These are phyloP conservation scores for Pristionchus japonicus DNA, from an alignment of 2,888 invertebrate species.

Conservation along the genomic window DNA sequence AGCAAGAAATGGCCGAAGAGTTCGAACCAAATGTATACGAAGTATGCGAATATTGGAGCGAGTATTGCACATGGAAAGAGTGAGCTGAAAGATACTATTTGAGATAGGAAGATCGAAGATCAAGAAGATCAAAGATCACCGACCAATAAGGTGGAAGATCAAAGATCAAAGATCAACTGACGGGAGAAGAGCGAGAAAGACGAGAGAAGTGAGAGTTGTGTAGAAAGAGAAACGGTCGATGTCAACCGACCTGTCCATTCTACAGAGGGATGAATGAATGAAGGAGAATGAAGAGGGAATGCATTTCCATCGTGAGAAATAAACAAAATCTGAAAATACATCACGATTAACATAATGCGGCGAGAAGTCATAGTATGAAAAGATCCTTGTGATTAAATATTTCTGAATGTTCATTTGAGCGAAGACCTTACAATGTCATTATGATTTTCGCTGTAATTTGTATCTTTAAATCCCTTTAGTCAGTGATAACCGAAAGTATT, in stretches of 20 bases:
- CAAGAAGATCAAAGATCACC: too few species aligned
- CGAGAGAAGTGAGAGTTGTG: neutral
- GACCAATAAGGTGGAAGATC: neutral
- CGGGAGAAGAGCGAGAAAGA: neutral
- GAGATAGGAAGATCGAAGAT: too few species aligned
- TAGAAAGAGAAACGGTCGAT: constrained; percentile 3
- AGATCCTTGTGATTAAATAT: neutral
- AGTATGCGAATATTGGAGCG: neutral
- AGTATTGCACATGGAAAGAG: neutral
- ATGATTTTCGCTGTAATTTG: too few species aligned
- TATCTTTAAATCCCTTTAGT: too few species aligned
- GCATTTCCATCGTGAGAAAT: neutral
- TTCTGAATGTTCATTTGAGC: too few species aligned
- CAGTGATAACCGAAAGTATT: too few species aligned
- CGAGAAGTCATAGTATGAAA: neutral
- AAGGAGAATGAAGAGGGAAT: neutral
- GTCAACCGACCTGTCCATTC: neutral
- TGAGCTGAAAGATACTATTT: neutral
- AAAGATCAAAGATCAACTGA: neutral
- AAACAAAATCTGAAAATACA: neutral
- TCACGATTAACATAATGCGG: neutral
- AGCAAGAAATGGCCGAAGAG: neutral
- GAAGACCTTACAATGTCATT: too few species aligned
- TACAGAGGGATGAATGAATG: neutral
- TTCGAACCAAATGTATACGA: neutral